phyloP scores from a whole-genome alignment of 2,888 invertebrate genomes.

The Sacculina carcini region DNA sequence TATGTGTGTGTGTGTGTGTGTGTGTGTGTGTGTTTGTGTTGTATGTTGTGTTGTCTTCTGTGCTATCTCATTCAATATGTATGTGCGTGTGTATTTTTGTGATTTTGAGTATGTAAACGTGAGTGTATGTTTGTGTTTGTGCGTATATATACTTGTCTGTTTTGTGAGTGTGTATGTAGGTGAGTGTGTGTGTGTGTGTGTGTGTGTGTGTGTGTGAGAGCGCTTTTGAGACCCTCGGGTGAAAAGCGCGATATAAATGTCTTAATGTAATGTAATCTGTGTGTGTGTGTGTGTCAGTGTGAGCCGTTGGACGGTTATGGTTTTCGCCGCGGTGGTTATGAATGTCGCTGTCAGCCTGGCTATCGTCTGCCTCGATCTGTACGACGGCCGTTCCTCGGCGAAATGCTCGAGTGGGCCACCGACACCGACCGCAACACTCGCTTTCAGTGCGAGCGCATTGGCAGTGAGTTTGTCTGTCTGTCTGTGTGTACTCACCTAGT shows the following conservation, averaged over 20 bases:
- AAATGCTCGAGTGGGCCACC: conserved; percentile 75
- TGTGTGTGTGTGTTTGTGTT: too few species aligned
- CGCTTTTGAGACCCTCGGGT: not conserved
- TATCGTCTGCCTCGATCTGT: conserved; percentile 60
- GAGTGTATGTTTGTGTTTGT: too few species aligned
- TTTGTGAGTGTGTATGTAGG: too few species aligned
- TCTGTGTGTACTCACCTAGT: too few species aligned
- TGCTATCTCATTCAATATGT: not conserved
- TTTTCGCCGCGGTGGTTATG: conserved; percentile 78
- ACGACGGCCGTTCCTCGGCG: conserved; percentile 69
- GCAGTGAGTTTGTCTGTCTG: conserved; percentile 18
- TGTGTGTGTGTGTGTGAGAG: not conserved
- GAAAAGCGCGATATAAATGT: too few species aligned
- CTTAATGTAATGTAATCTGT: not conserved
- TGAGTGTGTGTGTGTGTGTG: not conserved
- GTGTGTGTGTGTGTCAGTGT: conserved; percentile 31
- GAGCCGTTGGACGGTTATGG: conserved; percentile 92
- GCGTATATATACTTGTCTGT: too few species aligned
- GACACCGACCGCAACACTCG: conserved; percentile 61
- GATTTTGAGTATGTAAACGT: too few species aligned
- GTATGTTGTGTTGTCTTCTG: not conserved
- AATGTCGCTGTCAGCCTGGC: conserved; percentile 73
- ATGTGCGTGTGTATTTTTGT: too few species aligned
- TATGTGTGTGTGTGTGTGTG: too few species aligned
- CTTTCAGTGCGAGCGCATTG: conserved; percentile 69